A percentile compares a stretch with the other conserved stretches of the same genome.
These are phyloP conservation scores for Callaeas wilsoni DNA, from an alignment of 2,113 vertebrate genomes.

Conservation along the genomic window DNA sequence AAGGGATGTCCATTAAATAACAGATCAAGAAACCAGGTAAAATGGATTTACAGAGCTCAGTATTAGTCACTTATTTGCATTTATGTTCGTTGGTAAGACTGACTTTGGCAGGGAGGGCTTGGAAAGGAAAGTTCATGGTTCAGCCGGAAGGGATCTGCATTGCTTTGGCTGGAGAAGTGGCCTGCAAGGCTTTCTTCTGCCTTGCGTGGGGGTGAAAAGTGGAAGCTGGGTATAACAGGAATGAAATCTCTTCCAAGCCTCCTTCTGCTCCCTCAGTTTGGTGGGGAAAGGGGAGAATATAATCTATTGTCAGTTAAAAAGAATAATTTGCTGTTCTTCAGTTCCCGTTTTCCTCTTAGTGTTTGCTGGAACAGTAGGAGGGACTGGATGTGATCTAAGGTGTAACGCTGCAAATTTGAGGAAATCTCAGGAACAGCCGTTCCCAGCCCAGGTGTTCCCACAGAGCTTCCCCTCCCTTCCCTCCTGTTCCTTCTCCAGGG, in stretches of 20 bases:
- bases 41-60: neutral
- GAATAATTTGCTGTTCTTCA: neutral
- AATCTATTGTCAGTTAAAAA: neutral
- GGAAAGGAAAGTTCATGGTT: neutral
- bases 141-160: neutral
- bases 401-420: neutral
- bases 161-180: neutral
- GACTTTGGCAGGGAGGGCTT: neutral
- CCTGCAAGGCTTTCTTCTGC: neutral
- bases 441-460: neutral
- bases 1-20: constrained; percentile 9
- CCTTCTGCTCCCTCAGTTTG: neutral
- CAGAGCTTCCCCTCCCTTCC: neutral
- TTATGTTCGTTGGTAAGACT: neutral
- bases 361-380: neutral
- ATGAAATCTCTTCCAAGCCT: neutral
- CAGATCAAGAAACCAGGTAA: neutral
- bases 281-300: neutral
- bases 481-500: neutral
- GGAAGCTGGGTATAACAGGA: neutral
- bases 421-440: neutral
- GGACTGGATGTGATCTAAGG: neutral
- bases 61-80: neutral
- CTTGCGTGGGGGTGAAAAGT: neutral
- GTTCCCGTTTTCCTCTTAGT: neutral